Base-by-base conservation (phyloP, 2,797 vertebrate genomes). In the Cetoscarus ocellatus region DNA sequence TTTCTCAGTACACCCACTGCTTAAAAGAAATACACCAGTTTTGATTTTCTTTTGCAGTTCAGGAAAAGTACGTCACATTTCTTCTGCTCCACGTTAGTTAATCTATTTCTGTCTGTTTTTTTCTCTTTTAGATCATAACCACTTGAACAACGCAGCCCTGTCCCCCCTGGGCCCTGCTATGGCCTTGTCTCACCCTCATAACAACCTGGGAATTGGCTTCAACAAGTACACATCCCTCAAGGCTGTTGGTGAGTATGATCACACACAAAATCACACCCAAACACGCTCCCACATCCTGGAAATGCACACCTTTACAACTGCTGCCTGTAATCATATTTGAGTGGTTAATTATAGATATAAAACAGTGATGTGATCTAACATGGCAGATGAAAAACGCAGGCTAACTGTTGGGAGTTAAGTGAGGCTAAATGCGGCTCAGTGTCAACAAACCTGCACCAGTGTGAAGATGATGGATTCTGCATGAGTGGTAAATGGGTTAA, bases 181-280 rank as follows among this genome's bases (percentile, higher is more conserved):
- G 69, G 94, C 95, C 6, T 83, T 95, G 70, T 91, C 95, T 17
- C 95, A 96, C 70, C 82, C 93, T 61, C 96, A 96, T 0, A 92
- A 95, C 86, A 96, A 96, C 85, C 91, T 92, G 74, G 91, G 92
- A 17, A 93, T 95, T 0, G 94, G 95, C 67, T 97, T 96, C 69
- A 79, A 94, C 85, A 94, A 97, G 82, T 97, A 96, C 59, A 84
- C 96, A 51, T 95, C 96, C 1, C 95, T 97, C 50, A 96, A 97
- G 89, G 94, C 94, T 6, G 88, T 95, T 51, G 97, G 97, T 98
- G 93, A 95, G 96, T 75, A n/a, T 27, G 5, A 63, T 60, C 40
- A 63, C 27, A 49, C 34, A 53, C 40, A 48, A 12, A 64, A 17
- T 43, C 60, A 50, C 47, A 69, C 50, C 55, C 43, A 40, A 47